Evolutionary conservation across 1,140 invertebrate genomes (phyloP), one percentile per base, ranked within the genome.

Genomic region (Aleiodes sp.): DNA sequence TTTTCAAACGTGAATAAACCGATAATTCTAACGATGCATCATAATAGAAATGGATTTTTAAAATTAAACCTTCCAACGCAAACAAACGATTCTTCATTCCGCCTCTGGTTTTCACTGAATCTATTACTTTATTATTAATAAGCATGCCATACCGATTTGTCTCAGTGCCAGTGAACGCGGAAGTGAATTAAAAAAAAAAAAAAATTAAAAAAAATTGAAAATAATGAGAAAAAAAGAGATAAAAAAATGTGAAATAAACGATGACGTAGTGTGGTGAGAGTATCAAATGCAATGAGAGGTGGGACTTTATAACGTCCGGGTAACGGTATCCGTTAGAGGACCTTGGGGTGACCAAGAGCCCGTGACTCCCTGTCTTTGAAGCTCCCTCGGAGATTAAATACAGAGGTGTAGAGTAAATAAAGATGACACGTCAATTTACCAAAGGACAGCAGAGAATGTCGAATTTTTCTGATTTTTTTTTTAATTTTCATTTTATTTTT

Each of bases 341-440:
- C 64, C 64, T 65, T 65, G 64, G 19, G 46, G 21, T 65, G 64
- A 65, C 64, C 64, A 56, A 62, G 60, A 62, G 33, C 16, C 33
- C 60, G 31, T 39, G 60, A 35, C 60, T 39, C 31, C 41, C 9
- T 37, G 60, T 24, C 29, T 60, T n/a, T n/a, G n/a, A n/a, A 60
- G 14, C n/a, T 26, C n/a, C 33, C 60, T 62, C 33, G 35, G 2
- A 19, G 12, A 14, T 12, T 39, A 19, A 35, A n/a, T n/a, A n/a
- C n/a, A n/a, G n/a, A n/a, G n/a, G n/a, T n/a, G n/a, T n/a, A n/a
- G n/a, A n/a, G n/a, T 26, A 24, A 52, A 52, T 46, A 52, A 52
- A 52, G n/a, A n/a, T n/a, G n/a, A n/a, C n/a, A n/a, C n/a, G n/a
- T n/a, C n/a, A n/a, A n/a, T n/a, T n/a, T n/a, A n/a, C n/a, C n/a